These are phyloP conservation scores for Brachionus sp. DNA, from an alignment of 1,140 invertebrate genomes.

Conservation along the genomic window DNA sequence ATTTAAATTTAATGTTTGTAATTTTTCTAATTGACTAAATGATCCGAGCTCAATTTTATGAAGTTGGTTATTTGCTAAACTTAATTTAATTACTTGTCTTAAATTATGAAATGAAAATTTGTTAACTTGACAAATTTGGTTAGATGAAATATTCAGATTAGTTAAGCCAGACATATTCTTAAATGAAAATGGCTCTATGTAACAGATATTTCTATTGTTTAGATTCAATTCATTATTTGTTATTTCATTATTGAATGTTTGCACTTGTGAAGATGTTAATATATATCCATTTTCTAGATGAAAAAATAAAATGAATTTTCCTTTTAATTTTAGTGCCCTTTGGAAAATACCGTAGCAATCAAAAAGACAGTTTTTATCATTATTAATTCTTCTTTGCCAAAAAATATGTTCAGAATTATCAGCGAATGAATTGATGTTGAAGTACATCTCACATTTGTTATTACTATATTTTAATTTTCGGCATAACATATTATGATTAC, in stretches of 20 bases:
- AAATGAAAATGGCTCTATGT: not conserved
- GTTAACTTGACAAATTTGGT: not conserved
- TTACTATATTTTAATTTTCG: not conserved
- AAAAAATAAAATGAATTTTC: not conserved
- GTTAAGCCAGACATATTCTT: not conserved
- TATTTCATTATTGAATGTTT: not conserved
- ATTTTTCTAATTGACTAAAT: not conserved
- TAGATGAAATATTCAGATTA: not conserved
- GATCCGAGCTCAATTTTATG: not conserved
- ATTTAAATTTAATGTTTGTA: not conserved
- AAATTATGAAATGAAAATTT: not conserved
- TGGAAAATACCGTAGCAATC: not conserved
- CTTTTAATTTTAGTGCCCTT: too few relatives aligned
- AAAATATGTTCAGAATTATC: not conserved
- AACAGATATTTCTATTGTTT: not conserved
- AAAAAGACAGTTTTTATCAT: not conserved
- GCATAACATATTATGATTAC: not conserved
- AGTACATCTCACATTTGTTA: not conserved
- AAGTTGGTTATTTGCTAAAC: not conserved
- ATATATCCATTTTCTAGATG: not conserved
- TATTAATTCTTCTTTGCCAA: not conserved
- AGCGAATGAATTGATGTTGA: not conserved
- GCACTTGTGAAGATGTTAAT: not conserved
- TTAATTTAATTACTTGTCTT: not conserved
- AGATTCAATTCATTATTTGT: not conserved